A percentile compares a stretch with the other conserved stretches of the same genome.
phyloP scores from a whole-genome alignment of 2,113 vertebrate species.

The Suncus etruscus region DNA sequence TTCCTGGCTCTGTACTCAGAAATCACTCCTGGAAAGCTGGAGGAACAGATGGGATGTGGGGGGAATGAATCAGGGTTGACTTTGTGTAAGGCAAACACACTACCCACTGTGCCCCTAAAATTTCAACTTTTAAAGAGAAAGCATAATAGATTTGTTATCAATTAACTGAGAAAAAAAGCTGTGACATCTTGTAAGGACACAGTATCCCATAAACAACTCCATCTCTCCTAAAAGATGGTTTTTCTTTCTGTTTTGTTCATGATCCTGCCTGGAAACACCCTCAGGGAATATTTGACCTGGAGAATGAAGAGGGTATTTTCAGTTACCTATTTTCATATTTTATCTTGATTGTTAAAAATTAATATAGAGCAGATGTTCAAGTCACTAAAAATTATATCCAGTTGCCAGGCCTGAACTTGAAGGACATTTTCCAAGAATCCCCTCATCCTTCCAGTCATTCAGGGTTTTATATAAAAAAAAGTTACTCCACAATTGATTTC shows the following conservation, averaged over 20 bases:
- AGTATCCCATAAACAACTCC: not conserved
- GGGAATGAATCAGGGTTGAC: no score
- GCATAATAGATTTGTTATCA: not conserved
- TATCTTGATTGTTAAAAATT: constrained; percentile 48
- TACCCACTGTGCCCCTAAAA: not conserved
- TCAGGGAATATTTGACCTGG: constrained; percentile 5
- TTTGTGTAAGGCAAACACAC: no score
- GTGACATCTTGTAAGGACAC: not conserved
- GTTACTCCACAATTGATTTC: constrained; percentile 4
- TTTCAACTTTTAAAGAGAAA: constrained; percentile 14
- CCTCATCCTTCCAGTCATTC: constrained; percentile 53
- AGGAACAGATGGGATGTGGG: no score
- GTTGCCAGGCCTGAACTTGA: constrained; percentile 47
- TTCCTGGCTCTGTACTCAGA: no score
- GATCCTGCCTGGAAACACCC: not conserved
- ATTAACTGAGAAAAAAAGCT: not conserved
- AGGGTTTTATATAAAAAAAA: constrained; percentile 28
- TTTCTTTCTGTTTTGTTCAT: constrained; percentile 10
- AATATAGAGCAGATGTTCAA: constrained; percentile 59
- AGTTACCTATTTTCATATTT: constrained; percentile 57
- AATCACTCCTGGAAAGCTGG: no score
- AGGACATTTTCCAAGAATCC: constrained; percentile 68
- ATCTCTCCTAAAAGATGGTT: not conserved
- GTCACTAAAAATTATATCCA: constrained; percentile 41
- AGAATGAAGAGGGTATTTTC: not conserved